These are phyloP conservation scores for Temnothorax longispinosus DNA, from an alignment of 1,140 invertebrate genomes.

Conservation along the genomic window DNA sequence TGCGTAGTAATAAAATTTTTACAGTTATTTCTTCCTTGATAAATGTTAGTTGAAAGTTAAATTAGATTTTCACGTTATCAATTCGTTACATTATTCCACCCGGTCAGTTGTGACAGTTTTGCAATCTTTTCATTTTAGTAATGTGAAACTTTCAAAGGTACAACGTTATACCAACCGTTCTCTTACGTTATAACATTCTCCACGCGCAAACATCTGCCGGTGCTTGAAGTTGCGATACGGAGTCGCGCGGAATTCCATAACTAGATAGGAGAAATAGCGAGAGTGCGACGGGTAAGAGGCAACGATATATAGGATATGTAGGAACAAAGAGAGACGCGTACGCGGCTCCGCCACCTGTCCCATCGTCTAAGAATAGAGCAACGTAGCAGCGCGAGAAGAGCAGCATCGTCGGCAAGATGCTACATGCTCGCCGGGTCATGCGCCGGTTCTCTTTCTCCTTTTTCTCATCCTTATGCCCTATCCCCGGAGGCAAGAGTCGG, in stretches of 20 bases:
- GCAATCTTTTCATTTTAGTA: neutral
- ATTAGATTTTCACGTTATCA: neutral
- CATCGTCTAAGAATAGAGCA: slow-evolving; percentile 81
- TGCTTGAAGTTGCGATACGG: slow-evolving; percentile 9
- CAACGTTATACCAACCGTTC: neutral
- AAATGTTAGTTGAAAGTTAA: neutral
- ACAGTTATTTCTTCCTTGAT: neutral
- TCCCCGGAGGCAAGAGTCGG: slow-evolving; percentile 58
- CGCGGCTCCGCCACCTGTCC: slow-evolving; percentile 80
- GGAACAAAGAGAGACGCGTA: slow-evolving; percentile 57
- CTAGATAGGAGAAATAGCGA: slow-evolving; percentile 68
- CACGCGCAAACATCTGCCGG: slow-evolving; percentile 27
- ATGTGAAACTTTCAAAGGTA: neutral
- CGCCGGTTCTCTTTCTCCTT: slow-evolving; percentile 60
- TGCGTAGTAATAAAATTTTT: neutral
- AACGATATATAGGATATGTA: slow-evolving; percentile 41
- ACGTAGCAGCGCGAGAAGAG: slow-evolving; percentile 62
- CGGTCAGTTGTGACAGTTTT: neutral
- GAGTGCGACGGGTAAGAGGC: slow-evolving; percentile 44
- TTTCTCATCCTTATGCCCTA: slow-evolving; percentile 67
- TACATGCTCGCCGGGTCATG: slow-evolving; percentile 78
- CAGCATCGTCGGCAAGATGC: slow-evolving; percentile 80
- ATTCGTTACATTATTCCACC: neutral
- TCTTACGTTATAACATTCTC: slow-evolving; percentile 1
- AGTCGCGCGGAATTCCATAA: slow-evolving; percentile 54